Percentiles rank a stretch among this genome's conserved stretches.
phyloP scores from a whole-genome alignment of 2,797 vertebrate genomes.

The Novumbra hubbsi region DNA sequence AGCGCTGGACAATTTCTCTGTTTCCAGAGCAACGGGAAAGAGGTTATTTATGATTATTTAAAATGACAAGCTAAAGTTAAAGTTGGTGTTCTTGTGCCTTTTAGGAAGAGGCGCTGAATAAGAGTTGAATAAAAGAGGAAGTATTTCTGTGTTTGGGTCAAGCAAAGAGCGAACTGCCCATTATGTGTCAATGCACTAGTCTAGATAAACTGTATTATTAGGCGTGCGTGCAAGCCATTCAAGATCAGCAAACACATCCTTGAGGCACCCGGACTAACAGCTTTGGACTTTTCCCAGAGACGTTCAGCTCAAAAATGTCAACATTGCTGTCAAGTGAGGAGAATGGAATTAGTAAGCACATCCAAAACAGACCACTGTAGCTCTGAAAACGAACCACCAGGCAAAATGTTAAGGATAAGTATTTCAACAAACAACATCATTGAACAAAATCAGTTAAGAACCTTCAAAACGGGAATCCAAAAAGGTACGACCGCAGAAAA shows the following conservation, averaged over 20 bases:
- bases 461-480: background rate
- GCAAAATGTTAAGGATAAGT: background rate
- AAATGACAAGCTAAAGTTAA: background rate
- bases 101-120: no score
- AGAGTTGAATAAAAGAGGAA: background rate
- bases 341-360: background rate
- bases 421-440: background rate
- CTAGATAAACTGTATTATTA: background rate
- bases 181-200: background rate
- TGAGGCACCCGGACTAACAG: background rate
- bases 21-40: constrained; percentile 5
- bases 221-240: background rate
- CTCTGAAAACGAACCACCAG: background rate
- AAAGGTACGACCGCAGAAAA: no score
- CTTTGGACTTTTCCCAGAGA: background rate
- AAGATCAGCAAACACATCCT: background rate
- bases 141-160: background rate
- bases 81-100: background rate
- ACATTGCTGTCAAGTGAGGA: background rate
- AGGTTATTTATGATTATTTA: no score
- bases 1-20: constrained; percentile 4
- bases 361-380: background rate
- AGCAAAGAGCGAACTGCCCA: background rate
- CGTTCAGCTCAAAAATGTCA: background rate
- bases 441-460: background rate